A percentile compares a stretch with the other conserved stretches of the same genome.
Evolutionary conservation across 1,140 invertebrate species (phyloP).

Genomic region (Dreissena polymorpha): DNA sequence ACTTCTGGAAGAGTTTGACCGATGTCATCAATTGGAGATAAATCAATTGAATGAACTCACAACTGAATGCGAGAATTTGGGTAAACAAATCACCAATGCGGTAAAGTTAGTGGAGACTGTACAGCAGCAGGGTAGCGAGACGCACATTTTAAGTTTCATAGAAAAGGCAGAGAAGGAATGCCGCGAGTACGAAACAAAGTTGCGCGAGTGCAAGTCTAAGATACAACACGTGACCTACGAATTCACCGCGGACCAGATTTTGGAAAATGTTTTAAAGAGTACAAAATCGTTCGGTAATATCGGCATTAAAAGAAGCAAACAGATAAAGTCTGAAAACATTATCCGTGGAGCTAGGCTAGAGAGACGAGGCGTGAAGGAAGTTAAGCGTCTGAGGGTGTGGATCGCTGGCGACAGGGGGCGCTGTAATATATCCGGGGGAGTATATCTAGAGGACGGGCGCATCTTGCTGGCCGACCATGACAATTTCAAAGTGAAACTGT

Average conservation of each 20-base stretch:
- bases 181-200: conserved; percentile 9
- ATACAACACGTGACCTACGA: conserved; percentile 41
- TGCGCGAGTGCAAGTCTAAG: conserved; percentile 27
- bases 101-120: conserved; percentile 30
- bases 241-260: conserved; percentile 34
- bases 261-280: conserved; percentile 40
- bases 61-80: conserved; percentile 43
- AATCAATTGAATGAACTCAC: conserved; percentile 25
- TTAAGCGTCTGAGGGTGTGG: conserved; percentile 28
- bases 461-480: conserved; percentile 42
- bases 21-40: conserved; percentile 43
- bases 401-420: conserved; percentile 47
- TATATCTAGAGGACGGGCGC: conserved; percentile 39
- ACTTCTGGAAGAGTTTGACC: conserved; percentile 35
- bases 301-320: conserved; percentile 19
- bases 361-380: conserved; percentile 8
- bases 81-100: conserved; percentile 47
- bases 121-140: conserved; percentile 36
- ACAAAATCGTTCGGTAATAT: conserved; percentile 29
- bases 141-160: conserved; percentile 33
- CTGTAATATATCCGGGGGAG: conserved; percentile 40
- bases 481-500: conserved; percentile 52
- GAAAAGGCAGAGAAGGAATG: conserved; percentile 32
- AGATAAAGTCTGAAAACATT: conserved; percentile 26
- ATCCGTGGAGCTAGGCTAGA: not conserved